Conservation (phyloP, 2,888 invertebrate genomes). For the Chalcis sispes region DNA sequence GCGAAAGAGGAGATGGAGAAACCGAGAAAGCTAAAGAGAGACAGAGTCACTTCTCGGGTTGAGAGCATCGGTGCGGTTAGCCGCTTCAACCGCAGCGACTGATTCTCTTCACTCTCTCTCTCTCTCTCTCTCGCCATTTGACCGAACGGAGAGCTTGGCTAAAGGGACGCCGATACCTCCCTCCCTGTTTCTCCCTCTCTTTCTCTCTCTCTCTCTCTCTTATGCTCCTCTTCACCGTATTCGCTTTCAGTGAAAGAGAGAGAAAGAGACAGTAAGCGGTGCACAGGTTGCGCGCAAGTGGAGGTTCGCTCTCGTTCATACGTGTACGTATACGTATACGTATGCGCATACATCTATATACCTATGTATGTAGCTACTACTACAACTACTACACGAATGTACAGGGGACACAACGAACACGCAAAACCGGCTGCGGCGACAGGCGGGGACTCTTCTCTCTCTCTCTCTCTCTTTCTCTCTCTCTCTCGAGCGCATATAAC, state of each 20-base stretch:
- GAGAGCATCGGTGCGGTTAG: constrained; percentile 75
- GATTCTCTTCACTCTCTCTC: constrained; percentile 16
- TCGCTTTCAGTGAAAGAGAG: not conserved
- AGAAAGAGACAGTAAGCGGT: not conserved
- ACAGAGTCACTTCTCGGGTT: too few species aligned
- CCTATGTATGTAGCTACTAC: not conserved
- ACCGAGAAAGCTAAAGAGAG: not conserved
- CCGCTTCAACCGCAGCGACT: constrained; percentile 73
- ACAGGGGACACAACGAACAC: constrained; percentile 62
- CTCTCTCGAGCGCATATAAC: constrained; percentile 67
- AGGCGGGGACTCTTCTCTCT: constrained; percentile 62
- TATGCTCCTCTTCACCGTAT: not conserved
- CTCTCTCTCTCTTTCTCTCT: constrained; percentile 60
- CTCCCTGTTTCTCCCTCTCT: constrained; percentile 18
- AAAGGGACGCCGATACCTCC: constrained; percentile 17
- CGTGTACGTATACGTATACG: too few species aligned
- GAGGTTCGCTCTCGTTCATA: too few species aligned
- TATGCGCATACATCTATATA: not conserved
- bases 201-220: not conserved
- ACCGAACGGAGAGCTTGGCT: constrained; percentile 4
- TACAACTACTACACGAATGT: constrained; percentile 26
- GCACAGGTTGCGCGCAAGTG: not conserved
- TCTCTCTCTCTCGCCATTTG: constrained; percentile 17
- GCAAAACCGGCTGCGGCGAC: constrained; percentile 70
- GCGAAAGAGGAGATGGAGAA: constrained; percentile 1